These are phyloP conservation scores for Sogatella furcifera DNA, from an alignment of 1,140 invertebrate genomes.

Conservation along the genomic window DNA sequence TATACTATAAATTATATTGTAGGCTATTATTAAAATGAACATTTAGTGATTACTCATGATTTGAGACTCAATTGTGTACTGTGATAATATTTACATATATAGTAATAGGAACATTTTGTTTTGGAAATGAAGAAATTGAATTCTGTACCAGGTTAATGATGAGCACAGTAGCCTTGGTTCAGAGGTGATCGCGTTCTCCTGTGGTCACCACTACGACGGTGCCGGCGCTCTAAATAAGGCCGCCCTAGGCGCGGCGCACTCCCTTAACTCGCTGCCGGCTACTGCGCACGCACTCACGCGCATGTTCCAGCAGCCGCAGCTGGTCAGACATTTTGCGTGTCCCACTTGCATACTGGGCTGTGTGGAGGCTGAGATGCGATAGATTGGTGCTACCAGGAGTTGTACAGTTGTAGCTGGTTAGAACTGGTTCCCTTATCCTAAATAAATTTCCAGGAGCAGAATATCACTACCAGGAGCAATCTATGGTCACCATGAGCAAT, in stretches of 20 bases:
- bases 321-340: slow-evolving; percentile 13
- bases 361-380: slow-evolving; percentile 2
- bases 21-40: too few species aligned
- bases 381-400: neutral
- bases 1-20: too few species aligned
- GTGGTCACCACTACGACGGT: slow-evolving; percentile 10
- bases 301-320: slow-evolving; percentile 8
- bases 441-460: too few species aligned
- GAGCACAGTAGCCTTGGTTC: neutral
- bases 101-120: too few species aligned
- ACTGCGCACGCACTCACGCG: slow-evolving; percentile 7
- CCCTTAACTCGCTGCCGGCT: slow-evolving; percentile 5
- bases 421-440: too few species aligned
- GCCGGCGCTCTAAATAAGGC: slow-evolving; percentile 5
- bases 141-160: neutral
- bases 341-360: slow-evolving; percentile 10
- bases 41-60: too few species aligned
- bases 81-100: too few species aligned
- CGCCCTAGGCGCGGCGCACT: slow-evolving; percentile 2
- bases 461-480: too few species aligned
- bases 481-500: too few species aligned
- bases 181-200: slow-evolving; percentile 10
- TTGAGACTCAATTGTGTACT: too few species aligned
- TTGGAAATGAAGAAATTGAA: too few species aligned
- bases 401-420: neutral